Base-by-base conservation (phyloP, 2,888 invertebrate species). In the Scrobipalpa atriplicella region DNA sequence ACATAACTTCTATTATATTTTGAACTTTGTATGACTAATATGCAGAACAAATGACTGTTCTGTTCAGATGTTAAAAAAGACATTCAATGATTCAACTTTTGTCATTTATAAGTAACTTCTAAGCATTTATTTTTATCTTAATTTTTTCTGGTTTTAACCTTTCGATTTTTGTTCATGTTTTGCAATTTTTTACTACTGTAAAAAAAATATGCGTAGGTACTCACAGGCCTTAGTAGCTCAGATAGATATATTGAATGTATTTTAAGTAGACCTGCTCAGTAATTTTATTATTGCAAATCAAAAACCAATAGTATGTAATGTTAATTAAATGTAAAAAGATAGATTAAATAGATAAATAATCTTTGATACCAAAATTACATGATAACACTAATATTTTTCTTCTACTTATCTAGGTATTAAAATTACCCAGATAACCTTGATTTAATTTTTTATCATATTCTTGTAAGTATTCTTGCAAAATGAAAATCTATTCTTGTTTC, bases 341-440 rank as follows among this genome's bases (percentile, higher is more conserved):
- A n/a, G n/a, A 29, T 16, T 47, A 47, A 47, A 7, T 10, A 47
- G n/a, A 16, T 16, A n/a, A 47, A 47, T 47, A 47, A 47, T 47
- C 47, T 47, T n/a, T 16, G n/a, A 47, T 47, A 47, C 16, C 5
- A n/a, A 16, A 47, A 47, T 47, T 47, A 43, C 13, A 13, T 43
- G 43, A 43, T 43, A 10, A 43, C 10, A 13, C 2, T 43, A 13
- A 43, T 43, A 16, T n/a, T 47, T n/a, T n/a, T 43, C 13, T 29
- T 29, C 43, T 47, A 47, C 47, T 47, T 47, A 47, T n/a, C 47
- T 10, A n/a, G 47, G n/a, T 47, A 47, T 47, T 47, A 47, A 47
- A 3, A 47, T 16, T 47, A n/a, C 16, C n/a, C 6, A 47, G 47
- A 47, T 47, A 47, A 47, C 47, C 47, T 47, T 47, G 47, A 47